phyloP scores from a whole-genome alignment of 2,888 invertebrate genomes.

The Carcina quercana region DNA sequence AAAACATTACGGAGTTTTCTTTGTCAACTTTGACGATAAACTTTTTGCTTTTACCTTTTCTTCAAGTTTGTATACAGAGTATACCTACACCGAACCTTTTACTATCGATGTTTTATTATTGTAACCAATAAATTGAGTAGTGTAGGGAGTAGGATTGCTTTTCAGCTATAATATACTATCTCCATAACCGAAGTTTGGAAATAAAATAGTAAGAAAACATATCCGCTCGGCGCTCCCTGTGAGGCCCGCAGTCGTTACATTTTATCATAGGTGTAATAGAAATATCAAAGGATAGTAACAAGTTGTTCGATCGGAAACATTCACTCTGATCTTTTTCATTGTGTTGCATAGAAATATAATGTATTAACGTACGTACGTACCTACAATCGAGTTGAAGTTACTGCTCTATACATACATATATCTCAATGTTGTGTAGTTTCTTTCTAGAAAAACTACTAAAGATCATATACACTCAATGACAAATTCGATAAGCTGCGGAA shows the following conservation, averaged over 20 bases:
- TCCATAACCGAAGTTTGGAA: conserved; percentile 59
- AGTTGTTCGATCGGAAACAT: conserved; percentile 39
- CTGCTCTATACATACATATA: too few relatives aligned
- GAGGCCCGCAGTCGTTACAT: conserved; percentile 49
- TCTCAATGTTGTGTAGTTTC: too few relatives aligned
- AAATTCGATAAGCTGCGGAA: too few relatives aligned
- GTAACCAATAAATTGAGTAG: conserved; percentile 20
- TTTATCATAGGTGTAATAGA: conserved; percentile 71
- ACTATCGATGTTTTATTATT: too few relatives aligned
- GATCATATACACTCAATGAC: too few relatives aligned
- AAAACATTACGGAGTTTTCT: conserved; percentile 9
- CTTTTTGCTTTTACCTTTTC: conserved; percentile 1
- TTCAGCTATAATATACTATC: conserved; percentile 46
- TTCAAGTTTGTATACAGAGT: too few relatives aligned
- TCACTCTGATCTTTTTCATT: conserved; percentile 44
- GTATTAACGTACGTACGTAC: too few relatives aligned
- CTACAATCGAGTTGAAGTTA: too few relatives aligned
- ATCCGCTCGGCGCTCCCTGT: conserved; percentile 35
- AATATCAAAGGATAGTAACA: conserved; percentile 60
- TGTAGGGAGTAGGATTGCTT: conserved; percentile 39
- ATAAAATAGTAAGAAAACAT: conserved; percentile 66
- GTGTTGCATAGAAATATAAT: too few relatives aligned
- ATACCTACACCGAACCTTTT: too few relatives aligned
- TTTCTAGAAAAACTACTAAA: too few relatives aligned
- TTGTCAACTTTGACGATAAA: conserved; percentile 4